A percentile compares a stretch with the other conserved stretches of the same genome.
These are phyloP conservation scores for Baryphthengus martii DNA, from an alignment of 2,113 vertebrate species.

Conservation along the genomic window DNA sequence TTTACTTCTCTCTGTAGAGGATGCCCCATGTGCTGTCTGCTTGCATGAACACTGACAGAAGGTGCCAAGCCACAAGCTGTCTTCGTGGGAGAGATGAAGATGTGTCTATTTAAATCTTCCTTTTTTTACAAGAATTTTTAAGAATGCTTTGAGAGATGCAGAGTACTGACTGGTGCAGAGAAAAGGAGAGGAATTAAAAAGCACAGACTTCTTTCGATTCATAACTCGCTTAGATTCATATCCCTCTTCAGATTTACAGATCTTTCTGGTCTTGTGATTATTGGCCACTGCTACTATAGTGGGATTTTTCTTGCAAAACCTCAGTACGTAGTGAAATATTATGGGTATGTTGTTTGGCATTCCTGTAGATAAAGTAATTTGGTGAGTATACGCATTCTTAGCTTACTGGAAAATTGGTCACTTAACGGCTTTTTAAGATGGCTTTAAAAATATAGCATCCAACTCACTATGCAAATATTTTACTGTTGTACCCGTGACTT, in stretches of 20 bases:
- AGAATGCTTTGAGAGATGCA: neutral
- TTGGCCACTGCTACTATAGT: neutral
- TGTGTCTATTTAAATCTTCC: neutral
- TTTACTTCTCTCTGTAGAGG: neutral
- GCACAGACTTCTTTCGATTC: neutral
- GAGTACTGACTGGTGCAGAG: neutral
- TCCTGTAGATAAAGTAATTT: neutral
- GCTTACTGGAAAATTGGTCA: neutral
- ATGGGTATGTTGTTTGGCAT: neutral
- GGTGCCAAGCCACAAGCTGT: neutral
- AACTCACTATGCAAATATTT: neutral
- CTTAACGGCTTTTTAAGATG: neutral
- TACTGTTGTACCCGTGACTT: neutral
- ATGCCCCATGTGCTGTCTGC: neutral
- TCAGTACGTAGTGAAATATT: accelerated
- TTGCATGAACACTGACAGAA: neutral
- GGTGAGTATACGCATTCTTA: neutral
- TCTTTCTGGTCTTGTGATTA: neutral
- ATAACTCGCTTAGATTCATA: too few species aligned
- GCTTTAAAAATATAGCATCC: neutral
- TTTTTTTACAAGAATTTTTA: neutral
- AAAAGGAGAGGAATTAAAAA: neutral
- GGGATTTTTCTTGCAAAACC: neutral
- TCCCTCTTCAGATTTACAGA: neutral
- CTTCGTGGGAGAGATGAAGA: neutral